Percentiles rank a stretch among this genome's conserved stretches.
Evolutionary conservation across 2,113 vertebrate genomes (phyloP).

Genomic region (Pteruthius melanotis): DNA sequence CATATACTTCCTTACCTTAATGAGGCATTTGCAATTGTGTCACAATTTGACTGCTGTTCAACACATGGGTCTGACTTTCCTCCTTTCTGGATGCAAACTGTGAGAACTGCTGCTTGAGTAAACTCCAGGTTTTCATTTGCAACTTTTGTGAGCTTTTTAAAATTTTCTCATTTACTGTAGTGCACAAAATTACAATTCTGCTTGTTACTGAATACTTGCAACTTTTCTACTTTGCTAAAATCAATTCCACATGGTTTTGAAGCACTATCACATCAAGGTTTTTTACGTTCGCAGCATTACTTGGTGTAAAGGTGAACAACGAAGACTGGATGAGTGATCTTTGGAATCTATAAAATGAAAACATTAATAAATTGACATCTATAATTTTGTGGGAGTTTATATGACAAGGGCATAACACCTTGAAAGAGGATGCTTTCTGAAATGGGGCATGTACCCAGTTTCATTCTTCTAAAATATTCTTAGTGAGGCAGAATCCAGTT

Average conservation of each 20-base stretch:
- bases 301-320: neutral
- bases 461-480: neutral
- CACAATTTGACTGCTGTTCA: neutral
- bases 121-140: neutral
- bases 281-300: neutral
- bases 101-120: neutral
- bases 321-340: neutral
- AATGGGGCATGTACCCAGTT: neutral
- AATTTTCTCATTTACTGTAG: neutral
- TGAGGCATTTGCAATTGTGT: neutral
- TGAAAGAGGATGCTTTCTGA: neutral
- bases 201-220: neutral
- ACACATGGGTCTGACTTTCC: neutral
- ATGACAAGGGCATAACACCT: neutral
- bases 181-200: neutral
- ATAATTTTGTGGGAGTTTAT: neutral
- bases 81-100: neutral
- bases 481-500: neutral
- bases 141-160: accelerated
- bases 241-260: neutral
- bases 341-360: neutral
- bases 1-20: neutral
- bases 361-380: neutral
- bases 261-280: neutral
- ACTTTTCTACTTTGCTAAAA: neutral